Evolutionary conservation across 2,888 invertebrate genomes (phyloP), one percentile per base, ranked within the genome.

Genomic region (Troides aeacus): DNA sequence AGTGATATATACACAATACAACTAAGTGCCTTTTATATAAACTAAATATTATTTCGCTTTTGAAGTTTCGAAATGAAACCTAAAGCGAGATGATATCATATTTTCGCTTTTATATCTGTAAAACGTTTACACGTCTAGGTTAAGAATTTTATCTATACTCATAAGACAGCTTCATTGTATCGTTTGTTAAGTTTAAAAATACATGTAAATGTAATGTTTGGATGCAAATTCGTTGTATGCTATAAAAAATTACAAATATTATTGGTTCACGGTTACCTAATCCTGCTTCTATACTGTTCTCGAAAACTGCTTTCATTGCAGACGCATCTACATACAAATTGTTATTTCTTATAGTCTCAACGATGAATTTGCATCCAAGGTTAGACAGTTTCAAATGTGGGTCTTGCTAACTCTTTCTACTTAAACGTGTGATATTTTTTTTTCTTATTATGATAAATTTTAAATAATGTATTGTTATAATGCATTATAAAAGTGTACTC

Each of bases 31-130:
- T 75, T 76, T 71, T 68, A 69, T 53, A 71, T 73, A 69, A 70
- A 70, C 67, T 70, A 65, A 71, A 66, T 65, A 64, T 68, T 69
- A 79, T 84, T 85, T 88, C 89, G 79, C 85, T 88, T 87, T 87
- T 77, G 81, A 75, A 82, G 89, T 90, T 90, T 89, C 84, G 80
- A 72, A 46, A 72, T 66, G 86, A 89, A 90, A 90, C 85, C 82
- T 79, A 84, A 84, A 85, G 84, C 76, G 89, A 89, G 87, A 84
- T 82, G 78, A 77, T 76, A 68, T 46, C 66, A 62, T 64, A 71
- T 68, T 72, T 72, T 66, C 64, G 56, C 74, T 50, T 66, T 77
- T 78, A 73, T 73, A 61, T 62, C 71, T 70, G 71, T 74, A 69
- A 65, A 71, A 71, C 66, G 68, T 70, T 67, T 74, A 73, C 62